A percentile compares a stretch with the other conserved stretches of the same genome.
These are phyloP conservation scores for Suncus etruscus DNA, from an alignment of 2,113 vertebrate genomes.

Conservation along the genomic window DNA sequence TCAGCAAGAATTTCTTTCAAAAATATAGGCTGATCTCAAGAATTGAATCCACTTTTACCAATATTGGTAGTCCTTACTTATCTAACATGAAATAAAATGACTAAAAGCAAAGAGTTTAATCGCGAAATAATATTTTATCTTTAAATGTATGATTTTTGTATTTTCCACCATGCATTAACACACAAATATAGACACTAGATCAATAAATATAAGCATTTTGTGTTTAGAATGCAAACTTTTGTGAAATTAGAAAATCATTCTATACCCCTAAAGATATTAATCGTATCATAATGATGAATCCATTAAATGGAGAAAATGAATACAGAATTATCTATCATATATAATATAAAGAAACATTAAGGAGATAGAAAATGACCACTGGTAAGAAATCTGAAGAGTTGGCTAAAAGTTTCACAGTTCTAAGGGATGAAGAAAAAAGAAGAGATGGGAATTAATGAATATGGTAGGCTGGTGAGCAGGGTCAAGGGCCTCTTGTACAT, in stretches of 20 bases:
- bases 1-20: not conserved
- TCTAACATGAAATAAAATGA: not conserved
- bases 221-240: too few species aligned
- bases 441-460: too few species aligned
- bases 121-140: not conserved
- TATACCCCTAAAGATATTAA: not conserved
- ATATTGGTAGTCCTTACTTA: not conserved
- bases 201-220: not conserved
- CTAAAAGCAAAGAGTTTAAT: not conserved
- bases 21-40: too few species aligned
- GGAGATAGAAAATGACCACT: too few species aligned
- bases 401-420: too few species aligned
- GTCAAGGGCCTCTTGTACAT: too few species aligned
- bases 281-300: not conserved
- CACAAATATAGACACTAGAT: not conserved
- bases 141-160: not conserved
- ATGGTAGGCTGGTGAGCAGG: too few species aligned
- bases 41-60: not conserved
- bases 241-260: not conserved
- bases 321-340: not conserved
- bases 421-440: too few species aligned
- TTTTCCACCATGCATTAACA: not conserved
- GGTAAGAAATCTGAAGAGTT: too few species aligned
- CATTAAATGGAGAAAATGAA: not conserved
- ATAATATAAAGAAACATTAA: too few species aligned